A percentile compares a stretch with the other conserved stretches of the same genome.
These are phyloP conservation scores for Ectropis grisescens DNA, from an alignment of 1,140 invertebrate genomes.

Conservation along the genomic window DNA sequence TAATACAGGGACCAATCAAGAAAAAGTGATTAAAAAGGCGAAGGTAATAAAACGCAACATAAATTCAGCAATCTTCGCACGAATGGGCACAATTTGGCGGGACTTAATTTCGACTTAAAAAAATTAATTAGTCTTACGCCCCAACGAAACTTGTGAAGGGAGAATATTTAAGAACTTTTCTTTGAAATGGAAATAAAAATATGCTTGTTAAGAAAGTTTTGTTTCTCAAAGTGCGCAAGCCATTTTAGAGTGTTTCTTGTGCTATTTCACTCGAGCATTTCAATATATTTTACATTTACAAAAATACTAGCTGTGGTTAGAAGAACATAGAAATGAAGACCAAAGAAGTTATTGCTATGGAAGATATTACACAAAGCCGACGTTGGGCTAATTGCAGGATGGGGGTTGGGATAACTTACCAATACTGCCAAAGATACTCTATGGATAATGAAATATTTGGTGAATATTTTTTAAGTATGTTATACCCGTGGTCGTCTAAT, in stretches of 20 bases:
- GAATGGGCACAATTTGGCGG: conserved; percentile 13
- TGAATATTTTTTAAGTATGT: too few species aligned
- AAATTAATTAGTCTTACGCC: conserved; percentile 52
- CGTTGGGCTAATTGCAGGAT: too few species aligned
- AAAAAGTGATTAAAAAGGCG: conserved; percentile 29
- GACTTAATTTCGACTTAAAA: conserved; percentile 16
- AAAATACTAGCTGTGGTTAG: neutral
- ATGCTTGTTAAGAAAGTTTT: too few species aligned
- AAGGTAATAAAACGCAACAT: conserved; percentile 35
- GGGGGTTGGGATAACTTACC: too few species aligned
- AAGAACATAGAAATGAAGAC: too few species aligned
- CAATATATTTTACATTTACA: conserved; percentile 7
- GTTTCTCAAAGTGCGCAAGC: too few species aligned
- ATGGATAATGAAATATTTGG: too few species aligned
- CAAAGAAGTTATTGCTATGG: too few species aligned
- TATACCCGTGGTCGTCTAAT: too few species aligned
- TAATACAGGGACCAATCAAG: neutral
- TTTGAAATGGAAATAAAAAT: conserved; percentile 8
- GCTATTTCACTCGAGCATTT: conserved; percentile 4
- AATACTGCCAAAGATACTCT: too few species aligned
- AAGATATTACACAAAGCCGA: too few species aligned
- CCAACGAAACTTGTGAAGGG: conserved; percentile 42
- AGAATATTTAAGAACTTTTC: conserved; percentile 34
- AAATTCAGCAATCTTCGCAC: conserved; percentile 46
- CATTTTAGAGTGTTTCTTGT: too few species aligned